Conservation (phyloP, 2,888 invertebrate species). For the Aethes cnicana region DNA sequence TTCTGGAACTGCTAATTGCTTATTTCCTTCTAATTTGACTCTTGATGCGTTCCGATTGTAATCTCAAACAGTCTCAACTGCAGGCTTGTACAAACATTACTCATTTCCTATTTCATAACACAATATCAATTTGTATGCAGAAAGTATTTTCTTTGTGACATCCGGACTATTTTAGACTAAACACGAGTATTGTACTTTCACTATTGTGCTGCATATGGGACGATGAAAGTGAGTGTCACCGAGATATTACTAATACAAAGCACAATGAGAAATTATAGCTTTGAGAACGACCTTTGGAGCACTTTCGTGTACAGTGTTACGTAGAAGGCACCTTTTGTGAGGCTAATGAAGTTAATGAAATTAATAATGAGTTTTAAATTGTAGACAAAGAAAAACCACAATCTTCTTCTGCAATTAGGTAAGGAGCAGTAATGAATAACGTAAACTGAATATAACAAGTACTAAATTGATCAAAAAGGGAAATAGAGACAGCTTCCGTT, state of each 20-base stretch:
- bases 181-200: conserved; percentile 49
- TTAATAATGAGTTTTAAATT: neutral
- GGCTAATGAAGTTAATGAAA: neutral
- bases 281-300: conserved; percentile 43
- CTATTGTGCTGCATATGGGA: conserved; percentile 57
- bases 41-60: neutral
- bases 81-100: conserved; percentile 11
- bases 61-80: neutral
- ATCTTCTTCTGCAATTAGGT: no score
- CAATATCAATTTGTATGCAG: conserved; percentile 20
- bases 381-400: neutral
- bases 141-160: conserved; percentile 25
- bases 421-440: no score
- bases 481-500: no score
- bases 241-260: conserved; percentile 47
- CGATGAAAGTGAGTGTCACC: conserved; percentile 65
- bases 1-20: no score
- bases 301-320: conserved; percentile 23
- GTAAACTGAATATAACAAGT: no score
- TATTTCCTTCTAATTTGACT: neutral
- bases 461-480: no score
- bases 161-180: conserved; percentile 29
- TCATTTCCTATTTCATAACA: conserved; percentile 23
- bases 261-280: conserved; percentile 56
- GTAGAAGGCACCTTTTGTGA: conserved; percentile 1